Conservation (phyloP, 2,888 invertebrate genomes). For the Eupeodes luniger region DNA sequence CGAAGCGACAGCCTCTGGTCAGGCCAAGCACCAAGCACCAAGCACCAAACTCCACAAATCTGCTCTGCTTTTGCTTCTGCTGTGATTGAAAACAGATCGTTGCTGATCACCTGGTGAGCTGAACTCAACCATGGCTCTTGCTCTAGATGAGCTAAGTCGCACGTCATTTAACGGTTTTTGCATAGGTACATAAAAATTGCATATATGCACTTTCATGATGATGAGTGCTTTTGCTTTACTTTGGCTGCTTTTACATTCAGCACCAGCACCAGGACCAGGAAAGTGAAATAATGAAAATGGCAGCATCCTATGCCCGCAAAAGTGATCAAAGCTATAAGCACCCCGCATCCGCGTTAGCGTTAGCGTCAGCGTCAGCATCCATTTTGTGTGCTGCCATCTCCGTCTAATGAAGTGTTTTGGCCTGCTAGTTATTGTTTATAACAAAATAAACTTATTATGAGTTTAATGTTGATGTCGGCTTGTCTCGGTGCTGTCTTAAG, state of each 20-base stretch:
- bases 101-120: constrained; percentile 71
- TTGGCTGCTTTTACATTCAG: background rate
- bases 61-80: constrained; percentile 42
- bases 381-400: constrained; percentile 41
- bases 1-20: constrained; percentile 71
- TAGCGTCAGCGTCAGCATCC: background rate
- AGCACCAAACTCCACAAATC: constrained; percentile 38
- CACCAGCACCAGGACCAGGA: constrained; percentile 49
- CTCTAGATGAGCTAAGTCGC: constrained; percentile 67
- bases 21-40: constrained; percentile 45
- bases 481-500: constrained; percentile 17
- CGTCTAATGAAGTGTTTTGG: constrained; percentile 71
- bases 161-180: constrained; percentile 75
- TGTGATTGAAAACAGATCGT: constrained; percentile 76
- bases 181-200: constrained; percentile 63
- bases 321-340: constrained; percentile 30
- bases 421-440: constrained; percentile 63
- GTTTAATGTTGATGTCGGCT: constrained; percentile 48
- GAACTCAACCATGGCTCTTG: constrained; percentile 49
- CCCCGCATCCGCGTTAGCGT: constrained; percentile 8
- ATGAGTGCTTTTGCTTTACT: constrained; percentile 20
- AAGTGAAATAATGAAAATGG: constrained; percentile 69
- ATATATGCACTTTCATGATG: constrained; percentile 70
- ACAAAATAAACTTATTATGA: constrained; percentile 63
- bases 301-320: constrained; percentile 52